A percentile compares a stretch with the other conserved stretches of the same genome.
Conservation (phyloP, 1,140 invertebrate genomes). For the Doryteuthis pealeii region DNA sequence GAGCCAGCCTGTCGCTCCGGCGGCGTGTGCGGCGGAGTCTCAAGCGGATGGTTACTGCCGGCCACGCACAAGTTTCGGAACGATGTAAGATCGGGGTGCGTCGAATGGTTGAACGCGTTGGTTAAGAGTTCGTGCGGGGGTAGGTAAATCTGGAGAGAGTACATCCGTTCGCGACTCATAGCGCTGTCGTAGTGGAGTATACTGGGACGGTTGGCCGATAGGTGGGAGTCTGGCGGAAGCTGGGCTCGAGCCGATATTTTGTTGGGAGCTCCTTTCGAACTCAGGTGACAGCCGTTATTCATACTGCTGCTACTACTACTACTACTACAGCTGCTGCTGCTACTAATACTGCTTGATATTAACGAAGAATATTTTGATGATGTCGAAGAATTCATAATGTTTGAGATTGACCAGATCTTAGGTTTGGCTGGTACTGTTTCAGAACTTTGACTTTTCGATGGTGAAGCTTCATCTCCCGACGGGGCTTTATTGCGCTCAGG, state of each 20-base stretch:
- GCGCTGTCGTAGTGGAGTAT: conserved; percentile 12
- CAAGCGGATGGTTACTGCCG: background rate
- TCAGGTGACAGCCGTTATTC: background rate
- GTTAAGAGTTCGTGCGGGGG: background rate
- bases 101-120: background rate
- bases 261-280: background rate
- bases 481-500: too few relatives aligned
- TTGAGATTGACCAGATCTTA: conserved; percentile 11
- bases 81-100: background rate
- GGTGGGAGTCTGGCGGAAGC: background rate
- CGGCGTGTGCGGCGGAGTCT: conserved; percentile 4
- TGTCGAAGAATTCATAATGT: background rate
- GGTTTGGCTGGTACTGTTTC: background rate
- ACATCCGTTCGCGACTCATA: background rate
- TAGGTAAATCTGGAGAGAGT: background rate
- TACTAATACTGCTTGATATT: too few relatives aligned
- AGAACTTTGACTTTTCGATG: too few relatives aligned
- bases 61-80: background rate
- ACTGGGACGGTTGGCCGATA: background rate
- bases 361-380: background rate
- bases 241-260: background rate
- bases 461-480: too few relatives aligned
- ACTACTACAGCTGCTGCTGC: background rate
- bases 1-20: background rate
- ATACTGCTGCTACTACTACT: background rate